A percentile compares a stretch with the other conserved stretches of the same genome.
Evolutionary conservation across 2,113 vertebrate species (phyloP).

Genomic region (Zootoca vivipara): DNA sequence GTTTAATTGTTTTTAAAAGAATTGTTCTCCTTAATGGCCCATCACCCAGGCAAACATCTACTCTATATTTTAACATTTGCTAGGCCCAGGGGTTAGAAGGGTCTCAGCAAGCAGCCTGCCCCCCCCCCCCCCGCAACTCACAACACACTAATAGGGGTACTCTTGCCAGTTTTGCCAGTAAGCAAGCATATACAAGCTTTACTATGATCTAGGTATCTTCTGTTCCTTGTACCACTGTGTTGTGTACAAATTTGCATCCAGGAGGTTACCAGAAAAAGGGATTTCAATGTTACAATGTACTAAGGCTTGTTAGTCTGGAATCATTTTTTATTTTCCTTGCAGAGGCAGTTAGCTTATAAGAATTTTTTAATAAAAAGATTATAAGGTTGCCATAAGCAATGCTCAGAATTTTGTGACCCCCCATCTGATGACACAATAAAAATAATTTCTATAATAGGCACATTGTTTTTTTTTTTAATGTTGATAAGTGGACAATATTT

Average conservation of each 20-base stretch:
- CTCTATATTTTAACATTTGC: too few relatives aligned
- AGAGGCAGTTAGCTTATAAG: background rate
- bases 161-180: too few relatives aligned
- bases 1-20: too few relatives aligned
- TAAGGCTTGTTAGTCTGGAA: background rate
- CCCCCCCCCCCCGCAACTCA: too few relatives aligned
- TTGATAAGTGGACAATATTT: constrained; percentile 9
- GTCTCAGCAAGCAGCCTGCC: too few relatives aligned
- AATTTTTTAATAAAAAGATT: background rate
- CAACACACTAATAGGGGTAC: too few relatives aligned
- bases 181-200: background rate
- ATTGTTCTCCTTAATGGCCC: too few relatives aligned
- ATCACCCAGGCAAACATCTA: too few relatives aligned
- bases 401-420: background rate
- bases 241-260: background rate
- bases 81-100: too few relatives aligned
- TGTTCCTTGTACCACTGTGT: background rate
- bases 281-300: background rate
- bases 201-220: background rate
- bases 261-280: background rate
- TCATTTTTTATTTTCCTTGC: background rate
- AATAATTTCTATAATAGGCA: background rate
- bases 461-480: constrained; percentile 4
- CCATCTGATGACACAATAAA: background rate
- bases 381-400: background rate